Evolutionary conservation across 1,140 invertebrate genomes (phyloP), one percentile per base, ranked within the genome.

Genomic region (Platyscapa corneri): DNA sequence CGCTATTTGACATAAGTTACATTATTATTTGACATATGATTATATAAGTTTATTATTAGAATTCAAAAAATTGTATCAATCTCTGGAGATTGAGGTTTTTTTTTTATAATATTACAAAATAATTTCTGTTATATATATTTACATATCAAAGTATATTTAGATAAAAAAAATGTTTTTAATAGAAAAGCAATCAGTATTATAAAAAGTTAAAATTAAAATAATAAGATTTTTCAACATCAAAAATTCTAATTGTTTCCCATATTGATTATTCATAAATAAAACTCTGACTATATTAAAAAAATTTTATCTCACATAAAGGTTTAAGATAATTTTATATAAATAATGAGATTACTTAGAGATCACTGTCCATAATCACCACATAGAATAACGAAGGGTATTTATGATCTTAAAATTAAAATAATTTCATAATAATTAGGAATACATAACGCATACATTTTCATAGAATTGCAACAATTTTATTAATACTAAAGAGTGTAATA

Each of bases 391-490:
- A 79, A 79, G 3, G 1, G n/a, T 10, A 74, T 27, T 1, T 27
- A 39, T 32, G 32, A n/a, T 79, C 56, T 79, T 79, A 79, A 79
- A 79, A 79, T 79, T 64, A 79, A n/a, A 30, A 37, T 79, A 79
- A 79, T 20, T 39, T 70, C 42, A 74, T 0, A 1, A 53, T 18
- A 53, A n/a, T 46, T 49, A n/a, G 20, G 23, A 60, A 3, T 46
- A 42, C 30, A 72, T 23, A 34, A 70, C 10, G 14, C 12, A 70
- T 32, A 34, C 1, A 14, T 34, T 34, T 70, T 34, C 7, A 18
- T 27, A 60, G 0, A 27, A 60, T 27, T 3, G 27, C 23, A 70
- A 70, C 30, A 39, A 37, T 37, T 70, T 37, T 70, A 16, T 70
- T 37, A 20, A 10, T 70, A 70, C 30, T 37, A 1, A 67, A 32